A percentile compares a stretch with the other conserved stretches of the same genome.
These are phyloP conservation scores for Trogon melanurus DNA, from an alignment of 2,113 vertebrate species.

Conservation along the genomic window DNA sequence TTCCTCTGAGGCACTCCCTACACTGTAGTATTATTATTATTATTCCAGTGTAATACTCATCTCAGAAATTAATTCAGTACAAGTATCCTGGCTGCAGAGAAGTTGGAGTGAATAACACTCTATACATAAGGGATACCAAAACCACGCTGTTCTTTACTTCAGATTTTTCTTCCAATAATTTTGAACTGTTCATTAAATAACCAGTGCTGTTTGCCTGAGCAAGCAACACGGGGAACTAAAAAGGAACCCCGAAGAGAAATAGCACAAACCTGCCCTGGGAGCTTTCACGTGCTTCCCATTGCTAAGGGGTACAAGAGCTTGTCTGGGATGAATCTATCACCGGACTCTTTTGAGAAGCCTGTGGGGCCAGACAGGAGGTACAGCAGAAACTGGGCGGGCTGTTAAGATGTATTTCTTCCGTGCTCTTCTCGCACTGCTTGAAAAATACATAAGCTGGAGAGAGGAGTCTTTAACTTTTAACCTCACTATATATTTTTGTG, in stretches of 20 bases:
- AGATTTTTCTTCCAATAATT: not conserved
- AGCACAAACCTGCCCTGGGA: not conserved
- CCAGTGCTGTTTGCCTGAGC: not conserved
- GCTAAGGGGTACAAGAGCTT: rapidly evolving
- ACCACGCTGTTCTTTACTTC: not conserved
- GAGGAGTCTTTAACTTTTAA: not conserved
- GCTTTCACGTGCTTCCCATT: not conserved
- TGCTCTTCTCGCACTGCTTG: not conserved
- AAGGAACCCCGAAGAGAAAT: not conserved
- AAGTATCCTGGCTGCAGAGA: not conserved
- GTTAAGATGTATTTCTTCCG: not conserved
- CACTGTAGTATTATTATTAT: not conserved
- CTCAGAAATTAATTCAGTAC: not conserved
- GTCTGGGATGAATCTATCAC: not conserved
- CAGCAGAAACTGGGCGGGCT: rapidly evolving
- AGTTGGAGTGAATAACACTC: not conserved
- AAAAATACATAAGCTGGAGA: not conserved
- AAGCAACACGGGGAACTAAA: not conserved
- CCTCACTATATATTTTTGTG: not conserved
- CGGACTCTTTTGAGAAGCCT: not conserved
- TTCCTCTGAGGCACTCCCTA: not conserved
- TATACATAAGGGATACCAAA: not conserved
- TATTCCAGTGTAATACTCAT: not conserved
- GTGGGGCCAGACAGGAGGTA: not conserved
- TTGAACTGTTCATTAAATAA: constrained; percentile 3